Evolutionary conservation across 1,140 invertebrate species (phyloP), one percentile per base, ranked within the genome.

Genomic region (Megathymus violae): DNA sequence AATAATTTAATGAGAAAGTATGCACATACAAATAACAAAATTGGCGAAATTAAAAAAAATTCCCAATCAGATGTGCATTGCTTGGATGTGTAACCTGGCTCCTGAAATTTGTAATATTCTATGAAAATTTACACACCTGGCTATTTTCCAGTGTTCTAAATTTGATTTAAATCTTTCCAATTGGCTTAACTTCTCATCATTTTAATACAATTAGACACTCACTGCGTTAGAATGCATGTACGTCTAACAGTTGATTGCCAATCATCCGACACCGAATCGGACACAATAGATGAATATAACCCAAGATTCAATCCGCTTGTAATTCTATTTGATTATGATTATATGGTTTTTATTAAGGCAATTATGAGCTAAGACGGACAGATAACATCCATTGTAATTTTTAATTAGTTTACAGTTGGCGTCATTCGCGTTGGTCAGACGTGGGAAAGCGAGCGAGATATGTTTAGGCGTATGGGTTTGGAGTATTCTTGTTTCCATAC

Each of bases 311-410:
- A 85, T 80, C 71, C 73, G 70, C 76, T 73, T 79, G 81, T 88
- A 87, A 88, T 81, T 84, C 75, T 79, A 68, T 83, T 86, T 86
- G 85, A 85, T 85, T 86, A 81, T 82, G 76, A 83, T 85, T 82
- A 81, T 78, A 78, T 62, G 72, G 64, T 71, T 67, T 76, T 78
- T 85, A 89, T 88, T 86, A 81, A 79, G 77, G 74, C 76, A 89
- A 88, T 89, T 89, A 89, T 86, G 71, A 76, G 51, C 52, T 64
- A 75, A 76, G 77, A 82, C 67, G 76, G 34, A 63, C 69, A 56
- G 67, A 65, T 70, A 69, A 67, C 63, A 66, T 72, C 75, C 77
- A 81, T 85, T 83, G 74, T 82, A 63, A 62, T 47, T 62, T 72
- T 68, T 75, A 71, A 86, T 89, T 86, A 82, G 74, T 70, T 78